A percentile compares a stretch with the other conserved stretches of the same genome.
phyloP scores from a whole-genome alignment of 2,888 invertebrate genomes.

The Diarsia rubi region DNA sequence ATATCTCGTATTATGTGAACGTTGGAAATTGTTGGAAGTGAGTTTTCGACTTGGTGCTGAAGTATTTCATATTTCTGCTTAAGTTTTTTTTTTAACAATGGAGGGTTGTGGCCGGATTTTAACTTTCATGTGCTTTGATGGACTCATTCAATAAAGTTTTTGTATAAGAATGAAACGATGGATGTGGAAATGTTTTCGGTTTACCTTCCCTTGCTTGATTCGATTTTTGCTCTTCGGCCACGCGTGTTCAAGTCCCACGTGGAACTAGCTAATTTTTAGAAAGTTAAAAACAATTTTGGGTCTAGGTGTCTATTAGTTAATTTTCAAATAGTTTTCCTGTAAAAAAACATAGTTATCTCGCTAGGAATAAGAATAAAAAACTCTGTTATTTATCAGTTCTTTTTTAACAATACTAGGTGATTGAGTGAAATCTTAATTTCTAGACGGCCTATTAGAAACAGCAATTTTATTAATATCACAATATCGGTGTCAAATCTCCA shows the following conservation, averaged over 20 bases:
- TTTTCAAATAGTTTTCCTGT: not conserved
- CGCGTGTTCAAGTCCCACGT: not conserved
- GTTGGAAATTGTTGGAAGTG: constrained; percentile 51
- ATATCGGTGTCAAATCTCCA: constrained; percentile 43
- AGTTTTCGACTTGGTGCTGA: constrained; percentile 40
- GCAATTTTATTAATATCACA: constrained; percentile 10
- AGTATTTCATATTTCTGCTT: constrained; percentile 49
- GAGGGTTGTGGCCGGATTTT: constrained; percentile 18
- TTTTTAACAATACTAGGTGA: too few species aligned
- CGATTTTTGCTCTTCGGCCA: not conserved
- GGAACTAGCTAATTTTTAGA: not conserved
- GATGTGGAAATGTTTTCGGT: not conserved
- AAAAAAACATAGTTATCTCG: not conserved
- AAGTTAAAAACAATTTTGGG: not conserved
- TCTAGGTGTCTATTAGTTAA: not conserved
- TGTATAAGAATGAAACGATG: constrained; percentile 1
- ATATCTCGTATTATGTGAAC: constrained; percentile 47
- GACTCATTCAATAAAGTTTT: constrained; percentile 23
- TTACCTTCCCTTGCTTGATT: constrained; percentile 7
- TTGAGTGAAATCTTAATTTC: too few species aligned
- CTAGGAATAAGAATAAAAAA: not conserved
- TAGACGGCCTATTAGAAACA: not conserved
- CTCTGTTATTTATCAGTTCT: not conserved
- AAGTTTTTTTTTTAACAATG: constrained; percentile 37
- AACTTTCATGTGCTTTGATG: constrained; percentile 29